Conservation (phyloP, 2,797 vertebrate genomes). For the Hapalemur alaotrensis region DNA sequence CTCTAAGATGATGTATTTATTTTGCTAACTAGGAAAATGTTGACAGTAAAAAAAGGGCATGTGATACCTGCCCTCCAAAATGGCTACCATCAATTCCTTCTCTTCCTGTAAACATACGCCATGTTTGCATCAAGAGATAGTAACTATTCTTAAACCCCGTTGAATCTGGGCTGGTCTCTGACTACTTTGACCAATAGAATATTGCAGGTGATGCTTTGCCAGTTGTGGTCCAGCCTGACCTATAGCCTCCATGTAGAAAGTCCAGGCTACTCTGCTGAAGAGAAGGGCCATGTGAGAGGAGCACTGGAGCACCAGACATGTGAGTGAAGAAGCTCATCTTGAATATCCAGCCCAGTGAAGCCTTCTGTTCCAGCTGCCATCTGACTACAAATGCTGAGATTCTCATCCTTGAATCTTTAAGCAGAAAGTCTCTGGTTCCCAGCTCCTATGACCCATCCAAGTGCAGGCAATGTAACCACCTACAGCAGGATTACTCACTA, state of each 20-base stretch:
- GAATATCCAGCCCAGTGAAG: neutral
- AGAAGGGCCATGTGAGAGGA: neutral
- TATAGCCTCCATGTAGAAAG: neutral
- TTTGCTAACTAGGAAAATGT: neutral
- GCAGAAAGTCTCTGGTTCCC: slow-evolving; percentile 2
- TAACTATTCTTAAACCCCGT: neutral
- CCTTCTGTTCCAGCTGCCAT: neutral
- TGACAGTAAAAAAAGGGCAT: neutral
- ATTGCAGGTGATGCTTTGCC: neutral
- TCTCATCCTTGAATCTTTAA: slow-evolving; percentile 30
- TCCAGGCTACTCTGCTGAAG: neutral
- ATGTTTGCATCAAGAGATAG: neutral
- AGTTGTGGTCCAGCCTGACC: neutral
- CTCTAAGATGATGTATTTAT: neutral
- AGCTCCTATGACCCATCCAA: neutral
- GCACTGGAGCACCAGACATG: neutral
- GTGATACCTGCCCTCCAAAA: neutral
- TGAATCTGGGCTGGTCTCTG: neutral
- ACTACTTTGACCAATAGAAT: neutral
- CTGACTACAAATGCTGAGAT: neutral
- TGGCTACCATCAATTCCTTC: neutral
- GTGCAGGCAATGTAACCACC: neutral
- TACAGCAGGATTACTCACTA: neutral
- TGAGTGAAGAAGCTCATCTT: slow-evolving; percentile 18
- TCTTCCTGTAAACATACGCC: neutral